Percentiles rank a stretch among this genome's conserved stretches.
These are phyloP conservation scores for Leptatherina wallacei DNA, from an alignment of 2,797 vertebrate species.

Conservation along the genomic window DNA sequence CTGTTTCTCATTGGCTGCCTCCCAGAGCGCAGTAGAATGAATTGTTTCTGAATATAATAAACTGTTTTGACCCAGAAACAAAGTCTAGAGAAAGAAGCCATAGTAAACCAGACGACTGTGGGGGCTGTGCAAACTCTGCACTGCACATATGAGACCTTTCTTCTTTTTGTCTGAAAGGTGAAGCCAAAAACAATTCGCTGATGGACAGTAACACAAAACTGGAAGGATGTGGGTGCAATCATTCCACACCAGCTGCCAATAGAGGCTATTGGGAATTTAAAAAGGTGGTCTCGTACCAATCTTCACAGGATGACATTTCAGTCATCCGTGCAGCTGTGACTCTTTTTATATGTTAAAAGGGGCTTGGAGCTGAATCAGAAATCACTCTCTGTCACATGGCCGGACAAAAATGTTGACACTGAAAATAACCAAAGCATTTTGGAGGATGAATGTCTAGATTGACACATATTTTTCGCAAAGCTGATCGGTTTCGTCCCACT, in stretches of 20 bases:
- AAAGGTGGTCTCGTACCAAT: slow-evolving; percentile 53
- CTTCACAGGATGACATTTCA: slow-evolving; percentile 45
- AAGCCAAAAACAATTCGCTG: slow-evolving; percentile 9
- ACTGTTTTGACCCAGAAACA: slow-evolving; percentile 70
- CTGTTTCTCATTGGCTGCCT: slow-evolving; percentile 51
- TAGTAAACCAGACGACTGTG: slow-evolving; percentile 20
- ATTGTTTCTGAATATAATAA: slow-evolving; percentile 56
- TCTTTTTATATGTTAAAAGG: slow-evolving; percentile 47
- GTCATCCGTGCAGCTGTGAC: slow-evolving; percentile 58
- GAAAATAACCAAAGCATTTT: slow-evolving; percentile 28
- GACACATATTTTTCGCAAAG: slow-evolving; percentile 15
- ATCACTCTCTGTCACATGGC: slow-evolving; percentile 19
- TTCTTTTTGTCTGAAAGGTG: slow-evolving; percentile 9
- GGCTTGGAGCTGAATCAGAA: slow-evolving; percentile 47
- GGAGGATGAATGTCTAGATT: slow-evolving; percentile 13
- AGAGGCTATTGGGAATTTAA: slow-evolving; percentile 33
- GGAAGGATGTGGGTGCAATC: slow-evolving; percentile 28
- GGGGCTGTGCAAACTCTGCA: slow-evolving; percentile 9
- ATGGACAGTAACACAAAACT: slow-evolving; percentile 18
- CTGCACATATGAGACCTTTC: slow-evolving; percentile 12
- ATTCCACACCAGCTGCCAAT: slow-evolving; percentile 21
- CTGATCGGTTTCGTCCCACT: slow-evolving; percentile 32
- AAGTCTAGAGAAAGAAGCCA: slow-evolving; percentile 34
- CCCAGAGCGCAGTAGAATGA: slow-evolving; percentile 58
- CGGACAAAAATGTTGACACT: not conserved